Conservation (phyloP, 2,113 vertebrate species). For the Panurus biarmicus region DNA sequence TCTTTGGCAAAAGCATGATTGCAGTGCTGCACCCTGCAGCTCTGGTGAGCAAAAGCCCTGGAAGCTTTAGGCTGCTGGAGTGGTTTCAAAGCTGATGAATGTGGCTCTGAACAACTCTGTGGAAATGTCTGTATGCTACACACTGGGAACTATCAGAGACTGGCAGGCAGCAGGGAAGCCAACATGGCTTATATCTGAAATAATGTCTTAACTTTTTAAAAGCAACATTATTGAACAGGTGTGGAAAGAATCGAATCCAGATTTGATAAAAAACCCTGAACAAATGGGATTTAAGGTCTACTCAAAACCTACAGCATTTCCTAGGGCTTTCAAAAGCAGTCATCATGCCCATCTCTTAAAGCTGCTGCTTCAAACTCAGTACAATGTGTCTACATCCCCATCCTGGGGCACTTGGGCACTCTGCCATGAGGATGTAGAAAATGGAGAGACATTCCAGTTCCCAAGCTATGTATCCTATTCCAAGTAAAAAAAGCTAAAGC, state of each 20-base stretch:
- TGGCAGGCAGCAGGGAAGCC: neutral
- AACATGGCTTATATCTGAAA: neutral
- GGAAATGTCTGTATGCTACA: rapidly evolving
- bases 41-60: neutral
- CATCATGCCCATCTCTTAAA: neutral
- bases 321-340: neutral
- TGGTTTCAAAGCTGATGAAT: neutral
- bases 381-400: neutral
- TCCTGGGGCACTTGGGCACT: neutral
- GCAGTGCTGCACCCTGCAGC: neutral
- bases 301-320: neutral
- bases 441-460: neutral
- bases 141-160: neutral
- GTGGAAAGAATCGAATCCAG: neutral
- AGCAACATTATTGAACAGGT: neutral
- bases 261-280: neutral
- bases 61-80: neutral
- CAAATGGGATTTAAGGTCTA: neutral
- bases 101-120: neutral
- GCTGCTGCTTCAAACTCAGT: neutral
- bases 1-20: neutral
- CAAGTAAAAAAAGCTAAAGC: neutral
- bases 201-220: neutral
- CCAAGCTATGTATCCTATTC: neutral
- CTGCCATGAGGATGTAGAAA: neutral